phyloP scores from a whole-genome alignment of 2,888 invertebrate genomes.

The Cepaea hortensis region DNA sequence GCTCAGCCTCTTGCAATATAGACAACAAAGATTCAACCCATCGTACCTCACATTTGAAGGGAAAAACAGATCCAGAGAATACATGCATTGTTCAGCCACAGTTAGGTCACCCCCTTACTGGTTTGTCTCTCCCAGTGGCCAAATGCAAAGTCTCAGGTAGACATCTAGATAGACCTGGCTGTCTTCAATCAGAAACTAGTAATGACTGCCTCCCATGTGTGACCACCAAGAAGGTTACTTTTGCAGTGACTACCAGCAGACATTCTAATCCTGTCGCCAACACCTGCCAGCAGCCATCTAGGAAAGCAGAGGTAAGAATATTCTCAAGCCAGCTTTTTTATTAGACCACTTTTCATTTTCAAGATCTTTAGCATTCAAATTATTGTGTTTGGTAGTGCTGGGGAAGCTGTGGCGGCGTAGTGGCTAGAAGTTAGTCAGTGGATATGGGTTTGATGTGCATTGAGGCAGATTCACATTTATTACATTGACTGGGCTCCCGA shows the following conservation, averaged over 20 bases:
- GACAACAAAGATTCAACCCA: too few species aligned
- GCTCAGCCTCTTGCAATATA: too few species aligned
- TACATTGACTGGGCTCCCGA: too few species aligned
- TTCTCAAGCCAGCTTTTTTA: background rate
- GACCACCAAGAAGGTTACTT: background rate
- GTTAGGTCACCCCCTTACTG: background rate
- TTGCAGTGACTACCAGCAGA: background rate
- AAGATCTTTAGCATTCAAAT: too few species aligned
- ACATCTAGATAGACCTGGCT: background rate
- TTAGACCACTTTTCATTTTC: too few species aligned
- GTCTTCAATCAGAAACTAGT: background rate
- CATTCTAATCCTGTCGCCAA: background rate
- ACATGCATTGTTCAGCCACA: background rate
- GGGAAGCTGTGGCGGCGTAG: too few species aligned
- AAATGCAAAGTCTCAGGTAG: background rate
- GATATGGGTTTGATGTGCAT: too few species aligned
- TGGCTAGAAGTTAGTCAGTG: too few species aligned
- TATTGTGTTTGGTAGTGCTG: too few species aligned
- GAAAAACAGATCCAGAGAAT: background rate
- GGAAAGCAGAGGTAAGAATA: slow-evolving; percentile 5
- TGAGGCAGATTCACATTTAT: too few species aligned
- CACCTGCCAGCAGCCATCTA: background rate
- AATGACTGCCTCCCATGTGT: too few species aligned
- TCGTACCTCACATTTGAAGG: background rate
- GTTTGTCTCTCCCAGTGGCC: background rate